These are phyloP conservation scores for Xiphophorus couchianus DNA, from an alignment of 2,113 vertebrate genomes.

Conservation along the genomic window DNA sequence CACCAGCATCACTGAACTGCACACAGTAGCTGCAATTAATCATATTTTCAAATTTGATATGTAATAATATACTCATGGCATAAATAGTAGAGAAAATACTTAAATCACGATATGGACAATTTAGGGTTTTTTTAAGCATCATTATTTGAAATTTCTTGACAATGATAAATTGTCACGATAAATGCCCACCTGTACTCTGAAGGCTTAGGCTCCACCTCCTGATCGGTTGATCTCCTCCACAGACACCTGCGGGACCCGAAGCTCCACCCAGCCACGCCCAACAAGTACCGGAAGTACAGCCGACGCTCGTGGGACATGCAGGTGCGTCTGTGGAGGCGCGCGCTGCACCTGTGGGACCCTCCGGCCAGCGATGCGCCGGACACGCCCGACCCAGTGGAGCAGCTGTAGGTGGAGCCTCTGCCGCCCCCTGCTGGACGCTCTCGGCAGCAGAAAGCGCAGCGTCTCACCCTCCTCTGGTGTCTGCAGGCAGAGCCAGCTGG, in stretches of 20 bases:
- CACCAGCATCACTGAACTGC: too few species aligned
- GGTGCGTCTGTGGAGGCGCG: conserved; percentile 86
- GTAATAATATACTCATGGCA: too few species aligned
- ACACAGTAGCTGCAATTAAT: too few species aligned
- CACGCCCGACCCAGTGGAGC: conserved; percentile 71
- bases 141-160: too few species aligned
- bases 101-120: too few species aligned
- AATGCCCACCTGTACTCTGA: neutral
- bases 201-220: neutral
- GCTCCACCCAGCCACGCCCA: conserved; percentile 86
- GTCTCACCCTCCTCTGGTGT: neutral
- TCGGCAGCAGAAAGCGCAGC: neutral
- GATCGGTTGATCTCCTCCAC: neutral
- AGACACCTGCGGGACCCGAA: conserved; percentile 79
- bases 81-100: too few species aligned
- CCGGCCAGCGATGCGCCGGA: conserved; percentile 55
- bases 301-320: conserved; percentile 88
- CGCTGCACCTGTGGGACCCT: conserved; percentile 86
- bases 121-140: too few species aligned
- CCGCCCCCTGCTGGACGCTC: neutral
- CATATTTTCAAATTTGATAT: too few species aligned
- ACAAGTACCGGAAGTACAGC: conserved; percentile 89
- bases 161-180: too few species aligned
- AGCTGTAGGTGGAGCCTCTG: conserved; percentile 69
- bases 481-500: conserved; percentile 77